phyloP scores from a whole-genome alignment of 2,888 invertebrate species.

The Apamea monoglypha region DNA sequence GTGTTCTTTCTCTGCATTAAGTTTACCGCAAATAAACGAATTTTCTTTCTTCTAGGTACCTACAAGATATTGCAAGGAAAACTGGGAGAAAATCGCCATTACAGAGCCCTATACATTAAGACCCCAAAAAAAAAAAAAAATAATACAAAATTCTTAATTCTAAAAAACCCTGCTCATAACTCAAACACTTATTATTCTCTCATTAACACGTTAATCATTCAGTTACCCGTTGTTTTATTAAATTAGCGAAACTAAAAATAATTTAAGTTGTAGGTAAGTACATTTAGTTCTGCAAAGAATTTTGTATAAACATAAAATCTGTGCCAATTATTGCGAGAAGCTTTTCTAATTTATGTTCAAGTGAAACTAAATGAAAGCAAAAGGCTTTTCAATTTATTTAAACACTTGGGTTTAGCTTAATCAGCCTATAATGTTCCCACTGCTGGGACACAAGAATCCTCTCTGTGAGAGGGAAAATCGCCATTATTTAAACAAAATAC shows the following conservation, averaged over 20 bases:
- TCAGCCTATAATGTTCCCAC: not conserved
- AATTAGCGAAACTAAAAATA: slow-evolving; percentile 32
- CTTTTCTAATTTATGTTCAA: slow-evolving; percentile 44
- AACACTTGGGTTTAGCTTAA: too few species aligned
- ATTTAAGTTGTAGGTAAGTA: too few species aligned
- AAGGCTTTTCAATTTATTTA: too few species aligned
- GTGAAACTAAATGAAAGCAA: slow-evolving; percentile 48
- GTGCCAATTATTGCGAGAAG: slow-evolving; percentile 63
- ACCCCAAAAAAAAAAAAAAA: too few species aligned
- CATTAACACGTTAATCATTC: not conserved
- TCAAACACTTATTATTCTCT: not conserved
- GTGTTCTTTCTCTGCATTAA: too few species aligned
- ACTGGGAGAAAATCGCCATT: not conserved
- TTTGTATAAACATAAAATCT: slow-evolving; percentile 43
- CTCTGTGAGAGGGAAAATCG: not conserved
- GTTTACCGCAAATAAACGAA: too few species aligned
- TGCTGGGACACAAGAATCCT: not conserved
- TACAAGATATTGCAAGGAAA: not conserved
- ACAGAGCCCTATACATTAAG: too few species aligned
- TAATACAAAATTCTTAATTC: slow-evolving; percentile 27
- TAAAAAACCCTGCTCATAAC: not conserved
- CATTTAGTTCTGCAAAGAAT: slow-evolving; percentile 48
- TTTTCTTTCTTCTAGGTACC: too few species aligned
- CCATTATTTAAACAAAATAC: slow-evolving; percentile 14
- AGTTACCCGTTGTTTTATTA: slow-evolving; percentile 26